A percentile compares a stretch with the other conserved stretches of the same genome.
Conservation (phyloP, 1,140 invertebrate species). For the Lepidurus apus region DNA sequence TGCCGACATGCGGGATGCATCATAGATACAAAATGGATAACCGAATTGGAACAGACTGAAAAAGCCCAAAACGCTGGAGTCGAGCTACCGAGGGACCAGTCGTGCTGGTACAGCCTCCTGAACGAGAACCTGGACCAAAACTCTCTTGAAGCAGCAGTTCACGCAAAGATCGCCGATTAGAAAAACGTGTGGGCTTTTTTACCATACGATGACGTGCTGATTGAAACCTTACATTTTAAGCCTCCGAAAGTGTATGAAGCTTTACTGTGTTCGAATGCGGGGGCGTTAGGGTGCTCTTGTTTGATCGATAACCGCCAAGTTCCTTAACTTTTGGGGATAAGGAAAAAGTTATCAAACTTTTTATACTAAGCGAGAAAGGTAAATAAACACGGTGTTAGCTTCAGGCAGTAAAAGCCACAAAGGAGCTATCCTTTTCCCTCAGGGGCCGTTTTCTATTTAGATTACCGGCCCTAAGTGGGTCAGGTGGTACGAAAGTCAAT, state of each 20-base stretch:
- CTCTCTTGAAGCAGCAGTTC: neutral
- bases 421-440: neutral
- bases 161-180: neutral
- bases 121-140: neutral
- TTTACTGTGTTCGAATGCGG: neutral
- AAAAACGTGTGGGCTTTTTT: neutral
- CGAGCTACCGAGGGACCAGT: neutral
- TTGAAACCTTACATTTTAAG: slow-evolving; percentile 1
- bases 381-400: neutral
- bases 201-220: neutral
- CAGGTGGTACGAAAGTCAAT: too few species aligned
- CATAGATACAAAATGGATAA: slow-evolving; percentile 22
- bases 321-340: neutral
- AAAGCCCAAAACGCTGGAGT: neutral
- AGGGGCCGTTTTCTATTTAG: neutral
- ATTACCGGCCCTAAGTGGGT: too few species aligned
- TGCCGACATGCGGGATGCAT: slow-evolving; percentile 17
- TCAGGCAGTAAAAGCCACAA: neutral
- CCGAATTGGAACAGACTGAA: neutral
- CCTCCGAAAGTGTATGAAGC: neutral
- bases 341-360: neutral
- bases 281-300: neutral
- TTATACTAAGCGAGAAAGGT: neutral
- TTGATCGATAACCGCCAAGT: neutral
- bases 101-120: neutral